phyloP scores from a whole-genome alignment of 2,113 vertebrate genomes.

The Upupa epops region DNA sequence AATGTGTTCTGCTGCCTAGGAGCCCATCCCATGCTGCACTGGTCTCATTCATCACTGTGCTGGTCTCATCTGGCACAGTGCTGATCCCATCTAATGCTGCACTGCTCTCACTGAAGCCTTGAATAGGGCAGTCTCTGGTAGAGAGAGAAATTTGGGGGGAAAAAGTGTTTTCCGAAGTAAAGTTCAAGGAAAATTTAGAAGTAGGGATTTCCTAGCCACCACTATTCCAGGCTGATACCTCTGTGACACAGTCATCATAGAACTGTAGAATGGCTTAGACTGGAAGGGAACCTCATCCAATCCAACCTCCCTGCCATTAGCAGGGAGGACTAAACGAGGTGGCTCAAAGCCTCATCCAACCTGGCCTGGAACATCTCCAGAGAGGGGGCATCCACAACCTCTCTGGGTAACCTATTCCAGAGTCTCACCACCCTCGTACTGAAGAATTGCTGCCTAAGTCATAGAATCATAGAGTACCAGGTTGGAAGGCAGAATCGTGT shows the following conservation, averaged over 20 bases:
- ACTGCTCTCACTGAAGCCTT: background rate
- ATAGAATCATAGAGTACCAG: no score
- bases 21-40: background rate
- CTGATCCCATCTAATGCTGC: background rate
- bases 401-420: no score
- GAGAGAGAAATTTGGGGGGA: background rate
- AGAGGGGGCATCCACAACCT: no score
- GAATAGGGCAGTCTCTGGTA: background rate
- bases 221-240: background rate
- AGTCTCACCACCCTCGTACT: no score
- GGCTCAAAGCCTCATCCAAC: no score
- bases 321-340: no score
- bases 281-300: no score
- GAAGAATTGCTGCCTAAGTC: no score
- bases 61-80: background rate
- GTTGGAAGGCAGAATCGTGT: no score
- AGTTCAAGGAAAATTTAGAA: background rate
- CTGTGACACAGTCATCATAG: background rate
- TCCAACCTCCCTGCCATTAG: no score
- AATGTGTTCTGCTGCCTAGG: background rate
- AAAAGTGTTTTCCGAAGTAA: background rate
- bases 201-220: background rate
- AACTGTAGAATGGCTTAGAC: no score
- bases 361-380: no score
- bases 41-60: background rate